Base-by-base conservation (phyloP, 1,140 invertebrate genomes). In the Riptortus pedestris region DNA sequence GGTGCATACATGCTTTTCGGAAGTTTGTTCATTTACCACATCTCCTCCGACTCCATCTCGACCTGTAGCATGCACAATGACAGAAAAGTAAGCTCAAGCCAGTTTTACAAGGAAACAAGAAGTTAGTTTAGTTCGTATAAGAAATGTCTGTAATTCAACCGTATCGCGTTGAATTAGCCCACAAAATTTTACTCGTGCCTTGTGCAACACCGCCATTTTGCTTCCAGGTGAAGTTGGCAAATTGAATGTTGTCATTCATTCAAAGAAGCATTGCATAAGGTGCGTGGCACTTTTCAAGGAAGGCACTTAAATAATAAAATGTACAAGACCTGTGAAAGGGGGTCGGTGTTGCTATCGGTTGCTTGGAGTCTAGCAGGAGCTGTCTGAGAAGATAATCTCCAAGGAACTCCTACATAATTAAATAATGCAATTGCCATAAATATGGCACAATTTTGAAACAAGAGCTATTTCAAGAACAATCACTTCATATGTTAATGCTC, bases 281-380 rank as follows among this genome's bases (percentile, higher is more conserved):
- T n/a, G n/a, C n/a, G n/a, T n/a, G n/a, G n/a, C n/a, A n/a, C n/a
- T n/a, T n/a, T n/a, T n/a, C n/a, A n/a, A n/a, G n/a, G n/a, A 38
- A 38, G 31, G 14, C 5, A 14, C 31, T 38, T 7, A 38, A 38
- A 38, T 7, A 38, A 38, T 7, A 38, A 38, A 38, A 38, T n/a
- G 24, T 18, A 12, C 22, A 24, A 24, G 51, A 55, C 51, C 51
- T 55, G 51, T 2, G 51, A 24, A 4, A 55, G 24, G 24, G 51
- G 22, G 2, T 55, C 24, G 51, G 11, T 24, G 51, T 24, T 55
- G 22, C 51, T 27, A 55, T 55, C 51, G 28, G 45, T 66, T 63
- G 51, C 65, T 52, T 66, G 62, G 24, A 79, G 71, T 63, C 78
- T 70, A 60, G 73, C 75, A 61, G 77, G 77, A 62, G 76, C 76